Conservation (phyloP, 2,888 invertebrate genomes). For the Ophion ellenae region DNA sequence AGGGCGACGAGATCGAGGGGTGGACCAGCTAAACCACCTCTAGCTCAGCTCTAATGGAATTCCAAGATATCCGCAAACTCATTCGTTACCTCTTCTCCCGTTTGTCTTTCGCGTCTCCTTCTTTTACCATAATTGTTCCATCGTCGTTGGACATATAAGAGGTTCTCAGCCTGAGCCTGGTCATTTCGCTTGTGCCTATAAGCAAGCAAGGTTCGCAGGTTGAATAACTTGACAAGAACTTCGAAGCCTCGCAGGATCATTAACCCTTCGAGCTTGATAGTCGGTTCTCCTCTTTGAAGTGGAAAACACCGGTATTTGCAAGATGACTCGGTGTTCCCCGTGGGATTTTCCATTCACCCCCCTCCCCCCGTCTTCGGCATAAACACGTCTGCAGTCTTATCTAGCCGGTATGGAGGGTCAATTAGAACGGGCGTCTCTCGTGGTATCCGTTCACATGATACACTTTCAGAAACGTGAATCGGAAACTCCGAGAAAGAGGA, state of each 20-base stretch:
- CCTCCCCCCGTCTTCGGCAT: neutral
- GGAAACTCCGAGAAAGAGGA: slow-evolving; percentile 23
- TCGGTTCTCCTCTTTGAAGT: neutral
- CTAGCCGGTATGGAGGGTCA: slow-evolving; percentile 16
- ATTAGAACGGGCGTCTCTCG: slow-evolving; percentile 35
- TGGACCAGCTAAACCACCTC: slow-evolving; percentile 15
- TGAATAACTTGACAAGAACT: neutral
- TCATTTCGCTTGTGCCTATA: neutral
- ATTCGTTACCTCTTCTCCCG: neutral
- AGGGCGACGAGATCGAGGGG: neutral
- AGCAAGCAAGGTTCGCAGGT: neutral
- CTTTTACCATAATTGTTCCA: neutral
- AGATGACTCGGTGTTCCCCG: neutral
- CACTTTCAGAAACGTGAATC: slow-evolving; percentile 45
- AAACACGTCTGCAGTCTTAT: neutral
- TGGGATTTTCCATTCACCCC: neutral
- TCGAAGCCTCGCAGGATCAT: neutral
- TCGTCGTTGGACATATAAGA: neutral
- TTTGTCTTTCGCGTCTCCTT: neutral
- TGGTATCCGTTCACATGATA: slow-evolving; percentile 30
- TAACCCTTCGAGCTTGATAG: neutral
- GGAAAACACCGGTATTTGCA: neutral
- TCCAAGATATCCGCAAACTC: slow-evolving; percentile 47
- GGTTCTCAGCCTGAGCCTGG: neutral
- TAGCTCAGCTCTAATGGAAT: slow-evolving; percentile 64